A percentile compares a stretch with the other conserved stretches of the same genome.
Conservation (phyloP, 1,140 invertebrate species). For the Drosophila mojavensis region DNA sequence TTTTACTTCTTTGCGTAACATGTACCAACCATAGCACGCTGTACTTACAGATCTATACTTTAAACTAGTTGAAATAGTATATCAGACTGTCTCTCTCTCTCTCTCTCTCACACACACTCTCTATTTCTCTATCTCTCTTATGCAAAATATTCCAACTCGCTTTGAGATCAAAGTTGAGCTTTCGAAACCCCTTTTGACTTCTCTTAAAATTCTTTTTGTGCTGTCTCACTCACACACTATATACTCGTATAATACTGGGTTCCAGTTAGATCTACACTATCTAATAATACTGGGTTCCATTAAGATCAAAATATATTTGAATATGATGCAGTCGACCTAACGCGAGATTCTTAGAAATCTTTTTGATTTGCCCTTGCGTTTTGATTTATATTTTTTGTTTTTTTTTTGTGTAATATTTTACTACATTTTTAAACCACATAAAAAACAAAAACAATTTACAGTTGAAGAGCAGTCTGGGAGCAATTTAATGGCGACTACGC, state of each 20-base stretch:
- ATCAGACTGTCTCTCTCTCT: conserved; percentile 10
- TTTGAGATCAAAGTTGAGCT: background rate
- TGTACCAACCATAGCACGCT: conserved; percentile 62
- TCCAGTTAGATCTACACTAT: background rate
- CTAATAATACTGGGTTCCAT: background rate
- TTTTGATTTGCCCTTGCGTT: conserved; percentile 7
- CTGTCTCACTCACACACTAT: conserved; percentile 26
- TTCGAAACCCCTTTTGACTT: conserved; percentile 7
- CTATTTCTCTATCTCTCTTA: conserved; percentile 26
- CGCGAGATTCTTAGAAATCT: conserved; percentile 40
- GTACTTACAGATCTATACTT: conserved; percentile 30
- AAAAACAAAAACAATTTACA: conserved; percentile 56
- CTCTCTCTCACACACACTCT: background rate
- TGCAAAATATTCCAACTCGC: background rate
- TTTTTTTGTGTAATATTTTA: background rate
- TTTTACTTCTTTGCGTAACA: conserved; percentile 50
- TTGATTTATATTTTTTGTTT: conserved; percentile 7
- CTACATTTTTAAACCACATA: conserved; percentile 3
- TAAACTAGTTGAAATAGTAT: conserved; percentile 29
- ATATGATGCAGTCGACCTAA: conserved; percentile 21
- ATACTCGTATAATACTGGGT: background rate
- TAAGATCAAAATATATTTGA: background rate
- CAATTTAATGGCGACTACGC: conserved; percentile 64
- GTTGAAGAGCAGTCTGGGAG: conserved; percentile 78
- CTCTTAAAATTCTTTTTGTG: background rate